Conservation (phyloP, 2,888 invertebrate genomes). For the Athalia rosae region DNA sequence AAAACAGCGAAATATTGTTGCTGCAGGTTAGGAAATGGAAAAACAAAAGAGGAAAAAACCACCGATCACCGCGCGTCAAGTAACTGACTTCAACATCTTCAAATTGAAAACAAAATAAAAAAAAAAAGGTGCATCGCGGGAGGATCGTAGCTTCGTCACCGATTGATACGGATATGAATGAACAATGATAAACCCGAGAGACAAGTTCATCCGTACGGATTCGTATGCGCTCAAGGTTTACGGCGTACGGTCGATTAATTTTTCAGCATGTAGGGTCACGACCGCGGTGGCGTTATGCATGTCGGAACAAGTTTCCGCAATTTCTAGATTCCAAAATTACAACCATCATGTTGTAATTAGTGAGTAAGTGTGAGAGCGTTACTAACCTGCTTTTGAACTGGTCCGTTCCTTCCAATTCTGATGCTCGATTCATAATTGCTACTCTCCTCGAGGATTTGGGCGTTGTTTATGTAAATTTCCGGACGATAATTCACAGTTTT, state of each 20-base stretch:
- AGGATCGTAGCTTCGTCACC: neutral
- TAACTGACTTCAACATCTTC: neutral
- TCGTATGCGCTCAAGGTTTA: neutral
- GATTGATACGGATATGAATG: neutral
- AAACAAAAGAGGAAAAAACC: no score
- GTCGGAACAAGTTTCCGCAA: conserved; percentile 35
- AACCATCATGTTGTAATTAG: conserved; percentile 19
- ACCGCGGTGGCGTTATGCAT: conserved; percentile 2
- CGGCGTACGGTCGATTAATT: conserved; percentile 29
- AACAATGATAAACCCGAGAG: conserved; percentile 16
- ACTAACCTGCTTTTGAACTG: conserved; percentile 77
- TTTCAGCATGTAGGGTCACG: conserved; percentile 25
- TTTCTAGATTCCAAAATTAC: conserved; percentile 36
- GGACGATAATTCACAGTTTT: conserved; percentile 77
- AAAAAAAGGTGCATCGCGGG: no score
- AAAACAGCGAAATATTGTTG: no score
- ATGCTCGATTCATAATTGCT: conserved; percentile 81
- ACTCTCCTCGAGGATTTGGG: conserved; percentile 82
- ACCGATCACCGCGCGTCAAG: no score
- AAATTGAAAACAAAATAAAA: neutral
- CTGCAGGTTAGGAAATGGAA: no score
- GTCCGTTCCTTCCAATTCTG: conserved; percentile 71
- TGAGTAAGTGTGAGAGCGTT: neutral
- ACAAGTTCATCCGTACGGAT: conserved; percentile 14
- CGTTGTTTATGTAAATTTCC: conserved; percentile 91